phyloP scores from a whole-genome alignment of 92 coral and sea anemone species.

The Blastomussa wellsi region DNA sequence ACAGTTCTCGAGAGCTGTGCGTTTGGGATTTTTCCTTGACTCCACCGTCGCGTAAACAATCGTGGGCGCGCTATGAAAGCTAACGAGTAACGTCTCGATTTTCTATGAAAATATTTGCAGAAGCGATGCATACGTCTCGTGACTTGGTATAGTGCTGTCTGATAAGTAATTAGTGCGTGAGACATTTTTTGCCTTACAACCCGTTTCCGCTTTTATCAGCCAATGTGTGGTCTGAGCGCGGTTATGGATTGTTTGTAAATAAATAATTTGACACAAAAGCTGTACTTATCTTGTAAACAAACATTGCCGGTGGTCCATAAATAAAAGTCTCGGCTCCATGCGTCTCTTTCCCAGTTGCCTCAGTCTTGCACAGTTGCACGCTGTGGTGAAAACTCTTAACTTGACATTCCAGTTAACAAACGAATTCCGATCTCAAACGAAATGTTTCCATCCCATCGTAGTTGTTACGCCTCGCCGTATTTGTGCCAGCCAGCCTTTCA shows the following conservation, averaged over 20 bases:
- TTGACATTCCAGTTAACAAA: slow-evolving; percentile 21
- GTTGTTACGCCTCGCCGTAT: slow-evolving; percentile 53
- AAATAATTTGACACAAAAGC: slow-evolving; percentile 91
- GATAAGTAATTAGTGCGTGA: slow-evolving; percentile 19
- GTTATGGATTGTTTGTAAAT: slow-evolving; percentile 89
- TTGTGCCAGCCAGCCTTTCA: slow-evolving; percentile 42
- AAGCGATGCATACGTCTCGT: slow-evolving; percentile 45
- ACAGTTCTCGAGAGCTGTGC: not conserved
- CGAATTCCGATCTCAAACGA: not conserved
- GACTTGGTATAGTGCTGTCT: slow-evolving; percentile 19
- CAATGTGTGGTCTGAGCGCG: slow-evolving; percentile 70
- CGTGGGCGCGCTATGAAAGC: slow-evolving; percentile 32
- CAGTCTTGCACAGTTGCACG: not conserved
- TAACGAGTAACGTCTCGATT: no score
- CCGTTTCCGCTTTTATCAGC: slow-evolving; percentile 48
- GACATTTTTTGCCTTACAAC: slow-evolving; percentile 40
- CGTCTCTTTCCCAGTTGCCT: slow-evolving; percentile 12
- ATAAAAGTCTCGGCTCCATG: slow-evolving; percentile 34
- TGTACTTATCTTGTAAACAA: slow-evolving; percentile 74
- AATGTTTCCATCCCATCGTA: slow-evolving; percentile 65
- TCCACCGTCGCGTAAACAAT: slow-evolving; percentile 26
- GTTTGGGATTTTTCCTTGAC: not conserved
- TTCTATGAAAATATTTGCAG: slow-evolving; percentile 46
- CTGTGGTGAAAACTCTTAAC: not conserved
- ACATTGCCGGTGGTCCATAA: slow-evolving; percentile 84